phyloP scores from a whole-genome alignment of 1,140 invertebrate species.

The Caenorhabditis remanei region DNA sequence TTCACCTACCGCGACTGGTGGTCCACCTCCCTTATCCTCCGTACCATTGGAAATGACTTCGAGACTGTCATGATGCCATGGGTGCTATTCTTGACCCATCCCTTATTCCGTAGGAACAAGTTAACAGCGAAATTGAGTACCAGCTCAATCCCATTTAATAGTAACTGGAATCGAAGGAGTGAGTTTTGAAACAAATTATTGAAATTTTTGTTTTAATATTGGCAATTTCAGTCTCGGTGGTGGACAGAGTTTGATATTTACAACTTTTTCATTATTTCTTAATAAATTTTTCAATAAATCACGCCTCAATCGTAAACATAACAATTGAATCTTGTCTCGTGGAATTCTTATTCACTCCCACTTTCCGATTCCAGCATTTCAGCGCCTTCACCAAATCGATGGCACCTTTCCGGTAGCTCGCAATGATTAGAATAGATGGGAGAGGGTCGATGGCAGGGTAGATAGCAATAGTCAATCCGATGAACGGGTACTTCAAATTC shows the following conservation, averaged over 20 bases:
- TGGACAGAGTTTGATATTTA: no score
- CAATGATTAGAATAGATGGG: constrained; percentile 1
- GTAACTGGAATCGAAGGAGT: no score
- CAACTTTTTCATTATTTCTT: no score
- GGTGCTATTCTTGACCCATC: not conserved
- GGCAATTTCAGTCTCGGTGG: no score
- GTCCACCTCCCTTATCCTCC: not conserved
- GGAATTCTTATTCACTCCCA: not conserved
- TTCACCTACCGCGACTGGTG: not conserved
- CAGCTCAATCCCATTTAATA: no score
- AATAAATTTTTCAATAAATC: not conserved
- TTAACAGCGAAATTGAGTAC: not conserved
- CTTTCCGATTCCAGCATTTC: not conserved
- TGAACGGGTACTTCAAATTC: constrained; percentile 4
- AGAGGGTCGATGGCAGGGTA: constrained; percentile 23
- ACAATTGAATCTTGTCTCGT: not conserved
- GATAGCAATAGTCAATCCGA: not conserved
- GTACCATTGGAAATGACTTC: not conserved
- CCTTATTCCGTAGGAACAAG: not conserved
- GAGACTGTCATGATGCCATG: not conserved
- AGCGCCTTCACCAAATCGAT: not conserved
- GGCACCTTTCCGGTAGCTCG: not conserved
- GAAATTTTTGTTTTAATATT: no score
- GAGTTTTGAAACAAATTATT: no score
- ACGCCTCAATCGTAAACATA: not conserved